A percentile compares a stretch with the other conserved stretches of the same genome.
Conservation (phyloP, 2,113 vertebrate genomes). For the Dicrurus megarhynchus region DNA sequence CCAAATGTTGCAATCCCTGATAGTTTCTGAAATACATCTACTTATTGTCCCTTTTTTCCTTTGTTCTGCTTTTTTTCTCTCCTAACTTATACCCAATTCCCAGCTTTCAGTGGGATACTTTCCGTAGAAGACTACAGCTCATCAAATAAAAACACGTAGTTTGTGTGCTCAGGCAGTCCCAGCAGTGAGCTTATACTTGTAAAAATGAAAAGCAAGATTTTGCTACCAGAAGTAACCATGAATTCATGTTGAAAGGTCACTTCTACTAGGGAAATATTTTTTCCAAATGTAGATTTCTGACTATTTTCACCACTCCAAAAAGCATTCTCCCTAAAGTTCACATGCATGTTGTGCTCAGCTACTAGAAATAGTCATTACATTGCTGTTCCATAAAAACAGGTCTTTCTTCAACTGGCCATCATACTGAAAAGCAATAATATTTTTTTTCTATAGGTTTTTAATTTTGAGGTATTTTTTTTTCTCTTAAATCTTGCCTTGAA, state of each 20-base stretch:
- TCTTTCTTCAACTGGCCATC: neutral
- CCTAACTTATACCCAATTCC: neutral
- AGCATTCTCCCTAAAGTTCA: neutral
- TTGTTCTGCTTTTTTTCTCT: neutral
- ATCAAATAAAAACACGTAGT: neutral
- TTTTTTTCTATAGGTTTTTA: neutral
- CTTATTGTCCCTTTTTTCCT: neutral
- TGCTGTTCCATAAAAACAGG: neutral
- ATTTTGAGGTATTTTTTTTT: neutral
- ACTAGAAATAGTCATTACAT: neutral
- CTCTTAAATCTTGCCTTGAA: neutral
- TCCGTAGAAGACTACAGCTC: neutral
- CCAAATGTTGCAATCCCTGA: neutral
- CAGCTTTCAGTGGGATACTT: neutral
- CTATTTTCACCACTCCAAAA: neutral
- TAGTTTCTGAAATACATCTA: neutral
- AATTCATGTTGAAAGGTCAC: slow-evolving; percentile 1
- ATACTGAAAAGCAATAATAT: neutral
- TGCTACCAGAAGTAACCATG: neutral
- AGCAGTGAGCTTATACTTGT: neutral
- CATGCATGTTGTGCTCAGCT: neutral
- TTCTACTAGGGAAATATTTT: neutral
- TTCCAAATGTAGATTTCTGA: slow-evolving; percentile 6
- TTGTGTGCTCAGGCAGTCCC: neutral
- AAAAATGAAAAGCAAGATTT: slow-evolving; percentile 1